A percentile compares a stretch with the other conserved stretches of the same genome.
Conservation (phyloP, 2,797 vertebrate genomes). For the Heteromormyrus szaboi region DNA sequence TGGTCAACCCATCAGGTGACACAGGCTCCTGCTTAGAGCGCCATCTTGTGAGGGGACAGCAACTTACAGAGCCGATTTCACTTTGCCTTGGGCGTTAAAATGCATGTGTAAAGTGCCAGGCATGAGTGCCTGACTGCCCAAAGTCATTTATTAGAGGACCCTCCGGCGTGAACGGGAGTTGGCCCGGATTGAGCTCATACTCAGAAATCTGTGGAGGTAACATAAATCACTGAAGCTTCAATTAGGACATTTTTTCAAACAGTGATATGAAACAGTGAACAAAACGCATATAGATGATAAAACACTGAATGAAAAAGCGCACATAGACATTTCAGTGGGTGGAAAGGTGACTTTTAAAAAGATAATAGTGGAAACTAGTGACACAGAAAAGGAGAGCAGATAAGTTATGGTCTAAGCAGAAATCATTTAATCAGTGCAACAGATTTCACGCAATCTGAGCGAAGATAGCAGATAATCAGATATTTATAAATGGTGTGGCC, state of each 20-base stretch:
- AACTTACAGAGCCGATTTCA: neutral
- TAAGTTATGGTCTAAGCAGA: neutral
- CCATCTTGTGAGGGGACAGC: neutral
- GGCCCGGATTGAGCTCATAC: neutral
- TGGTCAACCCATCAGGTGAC: neutral
- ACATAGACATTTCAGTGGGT: neutral
- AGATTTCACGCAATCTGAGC: neutral
- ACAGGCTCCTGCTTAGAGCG: neutral
- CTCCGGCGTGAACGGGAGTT: neutral
- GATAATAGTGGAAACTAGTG: neutral
- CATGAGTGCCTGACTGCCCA: neutral
- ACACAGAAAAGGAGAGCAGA: neutral
- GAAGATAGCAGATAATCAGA: neutral
- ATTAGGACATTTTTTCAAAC: neutral
- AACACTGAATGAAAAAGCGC: neutral
- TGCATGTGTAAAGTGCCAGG: neutral
- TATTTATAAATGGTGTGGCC: neutral
- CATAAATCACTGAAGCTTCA: neutral
- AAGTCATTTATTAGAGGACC: neutral
- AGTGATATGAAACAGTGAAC: neutral
- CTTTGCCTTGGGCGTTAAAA: neutral
- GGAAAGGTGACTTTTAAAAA: neutral
- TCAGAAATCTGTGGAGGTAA: neutral
- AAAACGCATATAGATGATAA: neutral
- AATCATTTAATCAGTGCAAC: neutral